Conservation (phyloP, 1,140 invertebrate genomes). For the Leptinotarsa defecta region DNA sequence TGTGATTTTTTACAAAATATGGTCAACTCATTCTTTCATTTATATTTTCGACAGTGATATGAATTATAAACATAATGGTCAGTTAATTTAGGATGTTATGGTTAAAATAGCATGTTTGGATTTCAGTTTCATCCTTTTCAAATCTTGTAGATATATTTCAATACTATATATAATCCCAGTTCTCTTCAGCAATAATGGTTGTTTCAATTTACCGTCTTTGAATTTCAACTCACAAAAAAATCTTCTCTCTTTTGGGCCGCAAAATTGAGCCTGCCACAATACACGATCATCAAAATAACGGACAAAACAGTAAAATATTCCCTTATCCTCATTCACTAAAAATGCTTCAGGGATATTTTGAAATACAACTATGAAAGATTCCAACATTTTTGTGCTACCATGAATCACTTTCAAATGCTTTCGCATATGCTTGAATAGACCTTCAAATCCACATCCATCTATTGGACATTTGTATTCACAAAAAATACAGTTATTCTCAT, state of each 20-base stretch:
- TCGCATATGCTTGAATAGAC: conserved; percentile 36
- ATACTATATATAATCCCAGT: conserved; percentile 38
- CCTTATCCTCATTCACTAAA: conserved; percentile 42
- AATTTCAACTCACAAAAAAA: conserved; percentile 48
- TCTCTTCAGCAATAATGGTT: conserved; percentile 40
- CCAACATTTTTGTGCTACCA: conserved; percentile 43
- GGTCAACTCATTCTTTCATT: too few species aligned
- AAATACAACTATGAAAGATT: conserved; percentile 39
- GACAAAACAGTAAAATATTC: conserved; percentile 47
- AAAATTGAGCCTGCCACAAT: conserved; percentile 44
- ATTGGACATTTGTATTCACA: conserved; percentile 45
- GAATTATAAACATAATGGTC: background rate
- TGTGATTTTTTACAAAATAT: too few species aligned
- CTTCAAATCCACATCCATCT: conserved; percentile 39
- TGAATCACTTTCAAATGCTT: conserved; percentile 46
- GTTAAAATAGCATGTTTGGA: conserved; percentile 47
- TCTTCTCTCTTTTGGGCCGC: conserved; percentile 43
- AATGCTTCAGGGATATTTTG: conserved; percentile 44
- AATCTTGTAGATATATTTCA: conserved; percentile 31
- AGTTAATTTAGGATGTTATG: conserved; percentile 31
- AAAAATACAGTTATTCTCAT: conserved; percentile 47
- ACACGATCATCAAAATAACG: conserved; percentile 28
- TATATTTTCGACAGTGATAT: too few species aligned
- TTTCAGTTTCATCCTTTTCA: conserved; percentile 46
- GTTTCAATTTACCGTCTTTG: conserved; percentile 41